Percentiles rank a stretch among this genome's conserved stretches.
These are phyloP conservation scores for Chlorodrepanis virens DNA, from an alignment of 2,113 vertebrate species.

Conservation along the genomic window DNA sequence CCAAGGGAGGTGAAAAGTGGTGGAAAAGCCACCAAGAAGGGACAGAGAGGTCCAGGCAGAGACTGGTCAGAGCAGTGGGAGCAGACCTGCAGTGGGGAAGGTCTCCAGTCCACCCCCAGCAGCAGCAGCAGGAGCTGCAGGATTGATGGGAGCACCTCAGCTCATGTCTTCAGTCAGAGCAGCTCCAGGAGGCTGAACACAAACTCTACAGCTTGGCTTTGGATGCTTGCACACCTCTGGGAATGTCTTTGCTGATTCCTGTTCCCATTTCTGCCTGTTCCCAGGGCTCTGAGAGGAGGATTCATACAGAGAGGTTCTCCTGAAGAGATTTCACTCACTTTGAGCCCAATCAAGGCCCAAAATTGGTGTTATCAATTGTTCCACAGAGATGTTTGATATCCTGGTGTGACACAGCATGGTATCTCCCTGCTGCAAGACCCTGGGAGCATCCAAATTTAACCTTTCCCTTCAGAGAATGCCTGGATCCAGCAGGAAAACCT, in stretches of 20 bases:
- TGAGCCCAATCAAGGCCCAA: background rate
- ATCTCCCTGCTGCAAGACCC: background rate
- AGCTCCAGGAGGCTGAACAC: background rate
- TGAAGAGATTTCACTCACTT: background rate
- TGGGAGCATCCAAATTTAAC: fast-evolving
- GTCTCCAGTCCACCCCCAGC: background rate
- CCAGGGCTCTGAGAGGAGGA: background rate
- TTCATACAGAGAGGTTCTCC: background rate
- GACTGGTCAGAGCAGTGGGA: background rate
- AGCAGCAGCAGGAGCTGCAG: background rate
- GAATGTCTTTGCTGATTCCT: background rate
- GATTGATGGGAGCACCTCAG: background rate
- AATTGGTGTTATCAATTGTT: background rate
- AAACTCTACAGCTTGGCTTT: fast-evolving
- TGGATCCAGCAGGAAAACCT: background rate
- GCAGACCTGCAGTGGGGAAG: no score
- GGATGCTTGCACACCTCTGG: background rate
- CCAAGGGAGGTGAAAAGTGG: background rate
- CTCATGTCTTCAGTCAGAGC: background rate
- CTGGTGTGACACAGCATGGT: background rate
- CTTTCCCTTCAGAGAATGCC: background rate
- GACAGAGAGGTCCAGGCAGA: background rate
- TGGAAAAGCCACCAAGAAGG: background rate
- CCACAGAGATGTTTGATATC: background rate
- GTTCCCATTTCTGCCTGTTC: background rate